Conservation (phyloP, 2,797 vertebrate genomes). For the Falco columbarius region DNA sequence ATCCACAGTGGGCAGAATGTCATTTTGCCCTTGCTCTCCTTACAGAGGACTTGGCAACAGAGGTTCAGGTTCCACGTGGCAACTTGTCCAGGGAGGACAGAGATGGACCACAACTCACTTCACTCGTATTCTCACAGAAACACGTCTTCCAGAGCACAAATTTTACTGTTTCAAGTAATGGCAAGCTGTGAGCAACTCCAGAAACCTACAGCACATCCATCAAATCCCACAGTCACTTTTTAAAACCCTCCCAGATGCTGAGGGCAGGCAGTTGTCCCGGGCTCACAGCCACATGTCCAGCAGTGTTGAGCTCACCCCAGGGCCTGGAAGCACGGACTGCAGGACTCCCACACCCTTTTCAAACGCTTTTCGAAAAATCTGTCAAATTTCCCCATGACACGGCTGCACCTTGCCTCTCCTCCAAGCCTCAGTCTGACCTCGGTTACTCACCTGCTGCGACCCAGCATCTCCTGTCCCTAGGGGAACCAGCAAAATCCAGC, state of each 20-base stretch:
- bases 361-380: neutral
- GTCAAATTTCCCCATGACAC: neutral
- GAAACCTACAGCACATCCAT: rapidly evolving
- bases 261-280: neutral
- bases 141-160: neutral
- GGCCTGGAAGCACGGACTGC: neutral
- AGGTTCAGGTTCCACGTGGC: neutral
- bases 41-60: neutral
- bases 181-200: neutral
- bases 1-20: rapidly evolving
- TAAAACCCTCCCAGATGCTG: neutral
- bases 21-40: neutral
- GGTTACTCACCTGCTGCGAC: neutral
- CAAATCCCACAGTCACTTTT: neutral
- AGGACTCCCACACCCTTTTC: neutral
- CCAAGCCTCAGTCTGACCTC: too few species aligned
- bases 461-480: neutral
- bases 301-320: neutral
- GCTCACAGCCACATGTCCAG: neutral
- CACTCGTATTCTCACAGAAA: neutral
- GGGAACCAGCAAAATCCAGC: neutral
- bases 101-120: neutral
- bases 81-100: neutral
- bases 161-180: neutral
- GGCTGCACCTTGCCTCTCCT: neutral